These are phyloP conservation scores for Papio anubis DNA, from an alignment of 2,113 vertebrate species.

Conservation along the genomic window DNA sequence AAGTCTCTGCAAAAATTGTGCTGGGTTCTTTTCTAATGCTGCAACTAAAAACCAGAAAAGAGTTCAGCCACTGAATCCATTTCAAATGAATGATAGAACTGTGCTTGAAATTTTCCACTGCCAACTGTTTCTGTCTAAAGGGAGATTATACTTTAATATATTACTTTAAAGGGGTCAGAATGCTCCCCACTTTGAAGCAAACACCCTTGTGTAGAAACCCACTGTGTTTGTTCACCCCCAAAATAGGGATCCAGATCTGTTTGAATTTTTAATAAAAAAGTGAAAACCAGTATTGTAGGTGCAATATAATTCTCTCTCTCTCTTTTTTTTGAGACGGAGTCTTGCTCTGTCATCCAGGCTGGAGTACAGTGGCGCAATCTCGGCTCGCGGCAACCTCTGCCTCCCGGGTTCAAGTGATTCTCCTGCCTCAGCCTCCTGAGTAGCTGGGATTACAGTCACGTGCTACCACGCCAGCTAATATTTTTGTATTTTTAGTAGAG, in stretches of 20 bases:
- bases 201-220: not conserved
- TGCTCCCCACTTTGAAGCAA: not conserved
- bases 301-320: not conserved
- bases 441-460: too few relatives aligned
- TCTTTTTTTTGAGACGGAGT: too few relatives aligned
- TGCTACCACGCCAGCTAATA: too few relatives aligned
- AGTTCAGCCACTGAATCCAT: not conserved
- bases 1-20: not conserved
- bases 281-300: not conserved
- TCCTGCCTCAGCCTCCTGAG: too few relatives aligned
- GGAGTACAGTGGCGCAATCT: too few relatives aligned
- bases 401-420: too few relatives aligned
- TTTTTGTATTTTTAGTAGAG: too few relatives aligned
- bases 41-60: not conserved
- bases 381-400: too few relatives aligned
- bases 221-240: not conserved
- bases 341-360: too few relatives aligned
- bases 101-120: not conserved
- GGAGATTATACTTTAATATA: not conserved
- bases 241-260: not conserved
- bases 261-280: slow-evolving; percentile 17
- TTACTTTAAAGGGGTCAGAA: not conserved
- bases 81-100: not conserved
- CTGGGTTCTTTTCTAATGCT: not conserved
- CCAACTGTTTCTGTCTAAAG: not conserved